Percentiles rank a stretch among this genome's conserved stretches.
These are phyloP conservation scores for Setipinna tenuifilis DNA, from an alignment of 2,797 vertebrate genomes.

Conservation along the genomic window DNA sequence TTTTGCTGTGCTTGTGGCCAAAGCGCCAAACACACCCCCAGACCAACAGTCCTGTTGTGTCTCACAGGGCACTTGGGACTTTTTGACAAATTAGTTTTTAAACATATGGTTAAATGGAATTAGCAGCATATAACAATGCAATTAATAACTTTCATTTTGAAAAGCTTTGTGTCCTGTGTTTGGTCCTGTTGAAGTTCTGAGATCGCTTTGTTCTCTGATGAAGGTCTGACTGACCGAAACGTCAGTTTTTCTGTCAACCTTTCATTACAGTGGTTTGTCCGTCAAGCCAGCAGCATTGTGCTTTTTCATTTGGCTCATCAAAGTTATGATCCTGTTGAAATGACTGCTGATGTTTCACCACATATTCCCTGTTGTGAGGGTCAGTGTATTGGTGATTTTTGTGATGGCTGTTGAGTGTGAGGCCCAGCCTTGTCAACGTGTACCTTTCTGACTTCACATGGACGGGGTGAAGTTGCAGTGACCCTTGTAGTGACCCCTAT, in stretches of 20 bases:
- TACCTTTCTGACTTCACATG: neutral
- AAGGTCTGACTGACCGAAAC: too few relatives aligned
- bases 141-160: too few relatives aligned
- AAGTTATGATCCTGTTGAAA: neutral
- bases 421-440: neutral
- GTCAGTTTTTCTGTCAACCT: too few relatives aligned
- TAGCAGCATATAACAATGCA: neutral
- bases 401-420: neutral
- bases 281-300: too few relatives aligned
- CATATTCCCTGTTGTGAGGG: neutral
- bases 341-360: neutral
- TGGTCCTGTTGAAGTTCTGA: too few relatives aligned
- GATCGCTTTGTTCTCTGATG: too few relatives aligned
- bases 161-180: too few relatives aligned
- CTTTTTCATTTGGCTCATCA: too few relatives aligned
- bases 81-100: slow-evolving; percentile 32
- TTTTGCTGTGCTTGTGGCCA: neutral
- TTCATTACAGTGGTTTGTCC: too few relatives aligned
- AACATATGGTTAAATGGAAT: slow-evolving; percentile 27
- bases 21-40: neutral
- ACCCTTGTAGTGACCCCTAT: neutral
- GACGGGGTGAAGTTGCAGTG: neutral
- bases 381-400: neutral
- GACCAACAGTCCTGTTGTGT: neutral
- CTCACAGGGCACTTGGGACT: neutral